A percentile compares a stretch with the other conserved stretches of the same genome.
Conservation (phyloP, 2,888 invertebrate genomes). For the Drosophila nigricruria region DNA sequence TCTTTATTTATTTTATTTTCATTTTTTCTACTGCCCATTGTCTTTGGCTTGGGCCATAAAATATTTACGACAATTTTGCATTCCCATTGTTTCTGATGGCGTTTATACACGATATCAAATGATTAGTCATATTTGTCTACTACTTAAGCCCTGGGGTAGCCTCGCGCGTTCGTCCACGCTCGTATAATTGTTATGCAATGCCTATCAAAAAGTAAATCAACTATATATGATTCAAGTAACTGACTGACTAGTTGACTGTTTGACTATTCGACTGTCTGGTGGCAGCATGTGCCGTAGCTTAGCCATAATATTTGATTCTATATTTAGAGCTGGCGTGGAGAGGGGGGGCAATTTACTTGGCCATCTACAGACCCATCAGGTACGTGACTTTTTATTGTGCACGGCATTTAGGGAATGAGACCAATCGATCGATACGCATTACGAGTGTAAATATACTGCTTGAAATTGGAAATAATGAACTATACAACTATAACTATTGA, state of each 20-base stretch:
- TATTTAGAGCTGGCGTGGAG: slow-evolving; percentile 44
- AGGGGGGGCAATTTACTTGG: slow-evolving; percentile 39
- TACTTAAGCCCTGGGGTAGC: neutral
- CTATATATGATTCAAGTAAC: slow-evolving; percentile 18
- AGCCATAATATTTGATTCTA: slow-evolving; percentile 40
- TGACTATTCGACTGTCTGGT: neutral
- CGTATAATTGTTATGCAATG: slow-evolving; percentile 62
- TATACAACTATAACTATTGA: neutral
- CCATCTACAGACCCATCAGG: slow-evolving; percentile 12
- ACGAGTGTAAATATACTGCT: slow-evolving; percentile 33
- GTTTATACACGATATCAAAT: slow-evolving; percentile 57
- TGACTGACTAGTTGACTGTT: slow-evolving; percentile 9
- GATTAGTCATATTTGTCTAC: slow-evolving; percentile 59
- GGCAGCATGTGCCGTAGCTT: slow-evolving; percentile 37
- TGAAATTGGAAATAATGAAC: slow-evolving; percentile 22
- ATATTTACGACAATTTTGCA: slow-evolving; percentile 49
- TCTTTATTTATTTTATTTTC: neutral
- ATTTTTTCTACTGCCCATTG: slow-evolving; percentile 16
- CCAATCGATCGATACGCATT: slow-evolving; percentile 59
- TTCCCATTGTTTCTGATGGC: slow-evolving; percentile 48
- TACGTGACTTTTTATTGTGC: slow-evolving; percentile 53
- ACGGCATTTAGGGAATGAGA: slow-evolving; percentile 41
- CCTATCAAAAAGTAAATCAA: slow-evolving; percentile 9
- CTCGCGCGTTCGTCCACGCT: neutral
- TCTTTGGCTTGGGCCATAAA: slow-evolving; percentile 38